Percentiles rank a stretch among this genome's conserved stretches.
These are phyloP conservation scores for Acromyrmex echinatior DNA, from an alignment of 1,140 invertebrate genomes.

Conservation along the genomic window DNA sequence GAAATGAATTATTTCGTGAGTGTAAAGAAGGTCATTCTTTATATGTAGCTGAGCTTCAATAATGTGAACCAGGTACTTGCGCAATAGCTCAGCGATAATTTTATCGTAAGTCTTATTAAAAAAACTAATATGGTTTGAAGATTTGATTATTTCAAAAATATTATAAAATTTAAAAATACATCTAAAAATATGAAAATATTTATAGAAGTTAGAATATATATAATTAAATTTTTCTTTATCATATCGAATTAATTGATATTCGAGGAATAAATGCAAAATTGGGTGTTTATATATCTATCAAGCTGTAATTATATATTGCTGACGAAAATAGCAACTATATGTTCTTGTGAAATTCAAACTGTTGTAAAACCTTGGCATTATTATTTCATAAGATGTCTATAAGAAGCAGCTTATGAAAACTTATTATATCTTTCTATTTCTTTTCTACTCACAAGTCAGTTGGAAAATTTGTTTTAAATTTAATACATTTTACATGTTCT, in stretches of 20 bases:
- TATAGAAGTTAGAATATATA: no score
- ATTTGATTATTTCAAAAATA: background rate
- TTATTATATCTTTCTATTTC: no score
- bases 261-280: background rate
- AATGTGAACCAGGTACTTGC: background rate
- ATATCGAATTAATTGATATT: background rate
- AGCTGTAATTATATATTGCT: background rate
- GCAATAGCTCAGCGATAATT: background rate
- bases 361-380: background rate
- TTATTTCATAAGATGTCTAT: background rate
- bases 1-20: conserved; percentile 69
- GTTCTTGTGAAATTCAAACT: background rate
- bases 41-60: conserved; percentile 42
- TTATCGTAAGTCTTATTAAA: background rate
- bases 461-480: no score
- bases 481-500: no score
- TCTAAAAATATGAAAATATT: background rate
- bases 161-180: background rate
- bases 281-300: background rate
- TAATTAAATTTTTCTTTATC: background rate
- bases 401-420: no score
- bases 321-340: conserved; percentile 22
- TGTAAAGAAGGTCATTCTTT: conserved; percentile 72
- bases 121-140: background rate
- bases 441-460: no score